These are phyloP conservation scores for Cheilosia vernalis DNA, from an alignment of 2,888 invertebrate species.

Conservation along the genomic window DNA sequence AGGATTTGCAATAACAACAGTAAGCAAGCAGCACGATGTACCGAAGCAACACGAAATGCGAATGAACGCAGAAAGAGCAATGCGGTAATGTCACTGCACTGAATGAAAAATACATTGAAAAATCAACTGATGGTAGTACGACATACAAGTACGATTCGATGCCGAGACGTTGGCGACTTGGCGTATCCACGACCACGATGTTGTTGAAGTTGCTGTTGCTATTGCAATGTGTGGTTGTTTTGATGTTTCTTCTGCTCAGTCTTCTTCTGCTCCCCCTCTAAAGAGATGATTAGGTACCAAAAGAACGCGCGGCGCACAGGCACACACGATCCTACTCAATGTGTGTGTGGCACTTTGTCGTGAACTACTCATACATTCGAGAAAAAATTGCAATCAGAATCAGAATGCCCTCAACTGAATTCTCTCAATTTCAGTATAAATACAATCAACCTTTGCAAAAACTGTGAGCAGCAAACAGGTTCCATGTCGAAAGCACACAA, in stretches of 20 bases:
- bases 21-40: slow-evolving; percentile 38
- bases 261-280: slow-evolving; percentile 21
- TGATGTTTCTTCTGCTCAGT: slow-evolving; percentile 37
- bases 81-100: slow-evolving; percentile 53
- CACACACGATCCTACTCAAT: slow-evolving; percentile 45
- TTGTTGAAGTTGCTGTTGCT: slow-evolving; percentile 36
- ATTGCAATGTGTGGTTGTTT: slow-evolving; percentile 45
- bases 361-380: slow-evolving; percentile 31
- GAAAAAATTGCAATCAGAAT: slow-evolving; percentile 37
- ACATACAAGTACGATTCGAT: slow-evolving; percentile 31
- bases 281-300: slow-evolving; percentile 17
- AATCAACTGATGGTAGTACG: slow-evolving; percentile 1
- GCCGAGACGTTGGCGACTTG: slow-evolving; percentile 28
- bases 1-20: slow-evolving; percentile 50
- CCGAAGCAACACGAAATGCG: slow-evolving; percentile 46
- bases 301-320: slow-evolving; percentile 36
- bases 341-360: slow-evolving; percentile 25
- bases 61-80: slow-evolving; percentile 48
- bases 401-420: slow-evolving; percentile 32
- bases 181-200: slow-evolving; percentile 19
- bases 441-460: slow-evolving; percentile 24
- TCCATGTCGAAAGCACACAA: slow-evolving; percentile 34
- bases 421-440: slow-evolving; percentile 36
- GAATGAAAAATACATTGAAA: slow-evolving; percentile 51
- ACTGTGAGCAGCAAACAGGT: slow-evolving; percentile 48